phyloP scores from a whole-genome alignment of 2,888 invertebrate species.

The Tridacna gigas region DNA sequence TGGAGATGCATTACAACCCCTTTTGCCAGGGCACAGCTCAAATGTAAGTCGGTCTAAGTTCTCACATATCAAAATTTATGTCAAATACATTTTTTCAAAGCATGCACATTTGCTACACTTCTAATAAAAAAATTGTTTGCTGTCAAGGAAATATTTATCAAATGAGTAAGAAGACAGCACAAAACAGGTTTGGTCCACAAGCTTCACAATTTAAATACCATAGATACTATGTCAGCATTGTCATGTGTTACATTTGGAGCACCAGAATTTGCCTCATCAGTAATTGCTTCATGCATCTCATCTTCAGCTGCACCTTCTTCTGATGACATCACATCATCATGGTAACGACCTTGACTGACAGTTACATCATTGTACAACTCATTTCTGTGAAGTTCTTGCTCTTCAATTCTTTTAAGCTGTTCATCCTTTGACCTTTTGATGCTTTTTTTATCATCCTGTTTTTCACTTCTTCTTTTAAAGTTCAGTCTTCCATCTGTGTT shows the following conservation, averaged over 20 bases:
- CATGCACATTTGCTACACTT: too few species aligned
- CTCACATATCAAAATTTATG: too few species aligned
- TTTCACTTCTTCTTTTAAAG: conserved; percentile 2
- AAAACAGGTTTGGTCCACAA: too few species aligned
- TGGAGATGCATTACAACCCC: too few species aligned
- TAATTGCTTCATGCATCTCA: conserved; percentile 14
- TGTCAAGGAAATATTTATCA: too few species aligned
- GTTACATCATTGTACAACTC: conserved; percentile 12
- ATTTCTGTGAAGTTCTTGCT: background rate
- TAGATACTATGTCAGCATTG: conserved; percentile 21
- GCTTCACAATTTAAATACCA: conserved; percentile 28
- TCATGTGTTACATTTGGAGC: conserved; percentile 28
- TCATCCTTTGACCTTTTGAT: background rate
- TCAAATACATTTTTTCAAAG: too few species aligned
- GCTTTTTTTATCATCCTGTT: background rate
- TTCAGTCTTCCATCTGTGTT: conserved; percentile 10
- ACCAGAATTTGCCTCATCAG: conserved; percentile 4
- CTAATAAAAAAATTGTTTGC: too few species aligned
- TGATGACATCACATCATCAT: background rate
- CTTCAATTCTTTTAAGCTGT: background rate
- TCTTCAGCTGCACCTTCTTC: conserved; percentile 19
- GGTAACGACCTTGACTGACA: conserved; percentile 28
- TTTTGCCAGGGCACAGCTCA: too few species aligned
- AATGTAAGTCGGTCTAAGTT: too few species aligned
- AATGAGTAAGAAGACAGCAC: too few species aligned